Evolutionary conservation across 2,797 vertebrate genomes (phyloP), one percentile per base, ranked within the genome.

Genomic region (Acanthurus lineatus): DNA sequence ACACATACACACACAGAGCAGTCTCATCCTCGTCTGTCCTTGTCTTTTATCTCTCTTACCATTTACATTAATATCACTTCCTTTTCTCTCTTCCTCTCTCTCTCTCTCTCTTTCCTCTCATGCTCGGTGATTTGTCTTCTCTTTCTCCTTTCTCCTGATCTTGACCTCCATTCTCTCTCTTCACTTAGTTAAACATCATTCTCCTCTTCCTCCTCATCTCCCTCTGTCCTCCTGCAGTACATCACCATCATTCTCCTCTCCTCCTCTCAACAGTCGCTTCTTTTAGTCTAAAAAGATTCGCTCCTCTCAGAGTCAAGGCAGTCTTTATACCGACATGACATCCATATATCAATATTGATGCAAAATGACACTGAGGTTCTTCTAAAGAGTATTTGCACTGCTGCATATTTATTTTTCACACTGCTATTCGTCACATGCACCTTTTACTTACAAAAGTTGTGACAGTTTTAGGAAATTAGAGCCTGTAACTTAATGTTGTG

Each of bases 41-140:
- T 60, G 68, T 80, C 84, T 82, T 75, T 85, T 28, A 57, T 65
- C 69, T 69, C 57, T 70, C 48, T 56, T 75, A 79, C 56, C 66
- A 66, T 63, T 70, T 65, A 81, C 66, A 79, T 85, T 65, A 77
- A 65, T 69, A 59, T 82, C 70, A 20, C 42, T 67, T 53, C 53
- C 28, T 56, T 68, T 69, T 35, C 42, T 25, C 62, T 60, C 25
- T 40, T 42, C 52, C 72, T 62, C 59, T 6, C 10, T 52, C 48
- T 47, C 56, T 52, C 19, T 45, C 16, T 44, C 66, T 32, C 20
- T 8, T 64, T 56, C 35, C 62, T 65, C 71, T 66, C 76, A 10
- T 69, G 7, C 58, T 68, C n/a, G 35, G 63, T 58, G n/a, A 82
- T 77, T 19, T 74, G 28, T 63, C 57, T 62, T 66, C 38, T 63